Evolutionary conservation across 2,888 invertebrate species (phyloP).

Genomic region (Parnassius mnemosyne): DNA sequence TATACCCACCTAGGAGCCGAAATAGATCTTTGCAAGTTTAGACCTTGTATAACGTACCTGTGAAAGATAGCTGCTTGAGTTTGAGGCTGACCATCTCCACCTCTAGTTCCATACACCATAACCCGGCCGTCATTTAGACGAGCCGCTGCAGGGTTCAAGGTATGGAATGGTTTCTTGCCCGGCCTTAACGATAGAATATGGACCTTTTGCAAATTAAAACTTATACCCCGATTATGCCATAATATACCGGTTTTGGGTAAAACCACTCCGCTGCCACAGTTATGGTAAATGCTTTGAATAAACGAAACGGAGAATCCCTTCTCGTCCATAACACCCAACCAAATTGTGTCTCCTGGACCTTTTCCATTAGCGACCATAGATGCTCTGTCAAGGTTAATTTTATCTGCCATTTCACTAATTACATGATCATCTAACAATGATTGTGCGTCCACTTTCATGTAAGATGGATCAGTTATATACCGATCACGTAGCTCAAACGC

Average conservation of each 20-base stretch:
- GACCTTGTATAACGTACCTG: constrained; percentile 61
- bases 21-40: constrained; percentile 53
- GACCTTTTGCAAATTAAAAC: constrained; percentile 51
- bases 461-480: constrained; percentile 61
- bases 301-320: constrained; percentile 71
- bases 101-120: constrained; percentile 65
- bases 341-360: constrained; percentile 66
- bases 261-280: constrained; percentile 62
- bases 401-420: constrained; percentile 52
- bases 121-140: constrained; percentile 62
- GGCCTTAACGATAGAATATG: constrained; percentile 55
- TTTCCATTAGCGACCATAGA: constrained; percentile 43
- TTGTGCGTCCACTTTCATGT: constrained; percentile 56
- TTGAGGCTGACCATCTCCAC: constrained; percentile 71
- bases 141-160: constrained; percentile 66
- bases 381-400: constrained; percentile 46
- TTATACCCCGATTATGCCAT: constrained; percentile 66
- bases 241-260: constrained; percentile 66
- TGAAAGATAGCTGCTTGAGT: constrained; percentile 71
- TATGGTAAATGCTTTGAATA: constrained; percentile 65
- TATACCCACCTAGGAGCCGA: constrained; percentile 64
- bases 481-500: constrained; percentile 51
- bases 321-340: constrained; percentile 70
- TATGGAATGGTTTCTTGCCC: constrained; percentile 68
- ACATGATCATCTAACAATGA: constrained; percentile 45